phyloP scores from a whole-genome alignment of 1,140 invertebrate species.

The Archegozetes longisetosus region DNA sequence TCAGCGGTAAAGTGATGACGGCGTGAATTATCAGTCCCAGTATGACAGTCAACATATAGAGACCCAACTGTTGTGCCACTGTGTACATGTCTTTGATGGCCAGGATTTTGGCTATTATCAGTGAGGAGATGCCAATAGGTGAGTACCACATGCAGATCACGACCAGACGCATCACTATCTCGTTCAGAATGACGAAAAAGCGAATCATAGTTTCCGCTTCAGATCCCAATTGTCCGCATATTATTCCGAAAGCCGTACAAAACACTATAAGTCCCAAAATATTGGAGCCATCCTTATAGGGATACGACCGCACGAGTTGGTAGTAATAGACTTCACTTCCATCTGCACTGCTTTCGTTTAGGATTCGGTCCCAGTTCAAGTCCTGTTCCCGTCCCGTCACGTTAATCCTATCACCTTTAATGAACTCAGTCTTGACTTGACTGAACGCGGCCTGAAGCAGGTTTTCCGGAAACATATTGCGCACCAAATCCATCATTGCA shows the following conservation, averaged over 20 bases:
- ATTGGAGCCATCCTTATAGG: constrained; percentile 19
- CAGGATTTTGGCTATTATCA: constrained; percentile 40
- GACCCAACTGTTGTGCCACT: constrained; percentile 37
- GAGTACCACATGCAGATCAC: constrained; percentile 36
- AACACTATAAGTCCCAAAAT: constrained; percentile 27
- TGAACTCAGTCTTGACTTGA: constrained; percentile 25
- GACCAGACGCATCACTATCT: constrained; percentile 29
- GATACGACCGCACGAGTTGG: constrained; percentile 6
- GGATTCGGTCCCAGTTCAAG: constrained; percentile 5
- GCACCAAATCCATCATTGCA: constrained; percentile 42
- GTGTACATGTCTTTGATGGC: constrained; percentile 37
- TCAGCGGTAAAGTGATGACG: constrained; percentile 33
- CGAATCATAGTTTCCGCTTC: constrained; percentile 28
- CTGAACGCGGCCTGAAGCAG: constrained; percentile 33
- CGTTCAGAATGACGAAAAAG: constrained; percentile 29
- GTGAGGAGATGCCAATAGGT: constrained; percentile 42
- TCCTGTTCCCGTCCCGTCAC: not conserved
- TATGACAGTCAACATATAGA: constrained; percentile 38
- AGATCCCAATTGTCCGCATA: constrained; percentile 27
- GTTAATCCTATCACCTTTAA: constrained; percentile 7
- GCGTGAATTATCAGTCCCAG: constrained; percentile 40
- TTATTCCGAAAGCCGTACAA: constrained; percentile 28
- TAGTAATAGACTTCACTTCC: not conserved
- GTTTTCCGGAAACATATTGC: constrained; percentile 39
- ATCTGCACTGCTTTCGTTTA: not conserved